These are phyloP conservation scores for Troides helena DNA, from an alignment of 2,888 invertebrate species.

Conservation along the genomic window DNA sequence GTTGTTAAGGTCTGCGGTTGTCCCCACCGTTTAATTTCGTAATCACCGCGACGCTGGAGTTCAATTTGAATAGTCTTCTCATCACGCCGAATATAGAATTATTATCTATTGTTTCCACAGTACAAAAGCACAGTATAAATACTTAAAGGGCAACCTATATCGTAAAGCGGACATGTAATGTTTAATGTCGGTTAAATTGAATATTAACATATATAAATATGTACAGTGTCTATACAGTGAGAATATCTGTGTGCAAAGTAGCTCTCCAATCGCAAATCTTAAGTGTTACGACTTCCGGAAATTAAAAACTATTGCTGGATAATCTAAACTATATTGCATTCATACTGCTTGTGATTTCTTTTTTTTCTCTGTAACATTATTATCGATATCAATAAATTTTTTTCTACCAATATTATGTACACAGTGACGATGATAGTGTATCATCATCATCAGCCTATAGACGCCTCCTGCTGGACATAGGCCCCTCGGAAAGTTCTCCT, in stretches of 20 bases:
- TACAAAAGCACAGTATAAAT: conserved; percentile 50
- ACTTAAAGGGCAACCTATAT: conserved; percentile 45
- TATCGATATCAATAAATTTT: no score
- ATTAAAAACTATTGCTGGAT: conserved; percentile 7
- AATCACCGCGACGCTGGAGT: conserved; percentile 30
- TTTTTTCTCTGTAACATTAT: no score
- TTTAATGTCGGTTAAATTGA: conserved; percentile 32
- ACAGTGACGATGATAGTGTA: no score
- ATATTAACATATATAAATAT: no score
- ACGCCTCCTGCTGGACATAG: no score
- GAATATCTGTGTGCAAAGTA: conserved; percentile 3
- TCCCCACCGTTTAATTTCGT: conserved; percentile 28
- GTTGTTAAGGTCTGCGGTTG: not conserved
- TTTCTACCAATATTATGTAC: no score
- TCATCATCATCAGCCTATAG: no score
- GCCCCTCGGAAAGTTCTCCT: no score
- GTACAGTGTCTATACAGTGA: no score
- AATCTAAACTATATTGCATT: not conserved
- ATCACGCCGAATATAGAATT: conserved; percentile 44
- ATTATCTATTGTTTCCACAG: conserved; percentile 52
- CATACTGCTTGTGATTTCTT: no score
- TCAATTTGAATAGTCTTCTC: conserved; percentile 45
- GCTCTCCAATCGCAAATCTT: not conserved
- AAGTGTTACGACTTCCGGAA: not conserved
- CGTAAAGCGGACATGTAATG: conserved; percentile 34